Conservation (phyloP, 2,113 vertebrate genomes). For the Eulemur rufifrons region DNA sequence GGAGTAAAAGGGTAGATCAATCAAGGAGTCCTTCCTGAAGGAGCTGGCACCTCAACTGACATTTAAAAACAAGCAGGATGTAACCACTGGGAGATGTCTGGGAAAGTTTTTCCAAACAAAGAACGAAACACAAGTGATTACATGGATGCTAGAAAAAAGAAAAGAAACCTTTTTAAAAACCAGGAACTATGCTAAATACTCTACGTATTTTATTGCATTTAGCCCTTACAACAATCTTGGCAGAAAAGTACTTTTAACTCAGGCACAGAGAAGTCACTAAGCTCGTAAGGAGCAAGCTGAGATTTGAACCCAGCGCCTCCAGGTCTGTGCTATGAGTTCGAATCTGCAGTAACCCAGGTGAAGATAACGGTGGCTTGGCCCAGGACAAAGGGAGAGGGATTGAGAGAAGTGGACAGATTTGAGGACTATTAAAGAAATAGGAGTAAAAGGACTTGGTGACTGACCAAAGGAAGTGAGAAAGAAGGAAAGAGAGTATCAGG, state of each 20-base stretch:
- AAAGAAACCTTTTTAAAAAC: background rate
- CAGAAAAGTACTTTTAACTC: background rate
- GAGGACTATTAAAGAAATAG: background rate
- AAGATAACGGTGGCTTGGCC: background rate
- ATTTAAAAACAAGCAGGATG: no score
- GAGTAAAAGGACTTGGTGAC: background rate
- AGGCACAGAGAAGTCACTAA: background rate
- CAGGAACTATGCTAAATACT: background rate
- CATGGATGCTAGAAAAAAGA: background rate
- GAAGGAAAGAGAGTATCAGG: background rate
- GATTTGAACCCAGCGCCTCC: background rate
- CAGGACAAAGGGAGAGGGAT: background rate
- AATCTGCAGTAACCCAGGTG: background rate
- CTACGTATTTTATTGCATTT: background rate
- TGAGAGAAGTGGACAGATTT: background rate
- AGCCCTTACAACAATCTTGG: background rate
- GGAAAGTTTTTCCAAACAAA: background rate
- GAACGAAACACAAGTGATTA: background rate
- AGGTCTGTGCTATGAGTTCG: background rate
- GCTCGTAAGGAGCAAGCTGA: background rate
- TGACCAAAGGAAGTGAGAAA: background rate
- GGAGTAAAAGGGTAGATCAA: background rate
- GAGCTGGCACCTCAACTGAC: no score
- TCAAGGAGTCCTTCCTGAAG: background rate
- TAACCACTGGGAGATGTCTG: no score